Evolutionary conservation across 2,113 vertebrate genomes (phyloP).

Genomic region (Peromyscus polionotus): DNA sequence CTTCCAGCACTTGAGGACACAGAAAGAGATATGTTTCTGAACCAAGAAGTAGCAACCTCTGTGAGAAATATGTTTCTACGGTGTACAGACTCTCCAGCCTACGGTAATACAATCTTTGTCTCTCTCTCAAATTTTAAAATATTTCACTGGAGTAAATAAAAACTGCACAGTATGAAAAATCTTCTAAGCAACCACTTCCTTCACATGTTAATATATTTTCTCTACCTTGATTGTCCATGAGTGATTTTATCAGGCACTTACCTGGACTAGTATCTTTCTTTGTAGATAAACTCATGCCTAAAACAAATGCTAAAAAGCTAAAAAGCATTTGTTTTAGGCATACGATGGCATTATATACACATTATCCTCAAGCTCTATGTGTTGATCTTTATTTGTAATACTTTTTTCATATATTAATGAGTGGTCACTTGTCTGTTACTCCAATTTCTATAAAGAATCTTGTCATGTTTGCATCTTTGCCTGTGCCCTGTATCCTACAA

Average conservation of each 20-base stretch:
- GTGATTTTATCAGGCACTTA: constrained; percentile 24
- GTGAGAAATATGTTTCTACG: background rate
- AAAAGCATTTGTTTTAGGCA: too few relatives aligned
- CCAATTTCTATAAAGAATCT: background rate
- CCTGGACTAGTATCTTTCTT: background rate
- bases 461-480: background rate
- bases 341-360: background rate
- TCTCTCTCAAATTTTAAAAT: constrained; percentile 17
- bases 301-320: constrained; percentile 29
- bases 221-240: constrained; percentile 19
- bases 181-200: background rate
- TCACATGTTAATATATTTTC: background rate
- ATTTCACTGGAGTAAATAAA: background rate
- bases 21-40: background rate
- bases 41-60: background rate
- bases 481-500: background rate
- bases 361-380: background rate
- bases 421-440: background rate
- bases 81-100: background rate
- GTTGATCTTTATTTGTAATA: background rate
- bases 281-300: background rate
- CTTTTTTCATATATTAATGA: background rate
- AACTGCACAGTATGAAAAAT: background rate
- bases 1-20: background rate
- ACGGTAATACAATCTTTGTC: background rate